phyloP scores from a whole-genome alignment of 1,140 invertebrate genomes.

The Ostrea denselamellosa region DNA sequence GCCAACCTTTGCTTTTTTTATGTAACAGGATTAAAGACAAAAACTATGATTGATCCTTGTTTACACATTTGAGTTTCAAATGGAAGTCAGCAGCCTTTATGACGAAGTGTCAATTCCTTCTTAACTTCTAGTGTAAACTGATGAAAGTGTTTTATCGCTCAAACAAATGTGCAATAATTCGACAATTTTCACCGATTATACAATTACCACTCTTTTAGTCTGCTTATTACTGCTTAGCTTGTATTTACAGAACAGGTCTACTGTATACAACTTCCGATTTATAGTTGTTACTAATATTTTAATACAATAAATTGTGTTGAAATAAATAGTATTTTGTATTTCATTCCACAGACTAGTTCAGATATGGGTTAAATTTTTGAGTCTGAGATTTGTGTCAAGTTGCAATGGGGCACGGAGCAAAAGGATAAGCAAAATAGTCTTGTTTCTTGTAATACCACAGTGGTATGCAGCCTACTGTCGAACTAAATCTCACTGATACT shows the following conservation, averaged over 20 bases:
- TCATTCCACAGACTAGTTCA: no score
- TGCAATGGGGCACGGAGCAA: no score
- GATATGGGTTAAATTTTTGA: no score
- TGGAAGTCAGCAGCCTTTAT: not conserved
- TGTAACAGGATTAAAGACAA: not conserved
- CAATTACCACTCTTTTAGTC: not conserved
- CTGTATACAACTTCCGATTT: not conserved
- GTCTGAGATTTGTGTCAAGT: no score
- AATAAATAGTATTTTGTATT: not conserved
- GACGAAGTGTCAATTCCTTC: no score
- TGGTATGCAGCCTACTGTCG: no score
- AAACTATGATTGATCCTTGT: not conserved
- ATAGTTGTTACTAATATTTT: slow-evolving; percentile 34
- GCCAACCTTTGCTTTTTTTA: not conserved
- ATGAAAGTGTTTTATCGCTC: not conserved
- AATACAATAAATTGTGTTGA: slow-evolving; percentile 21
- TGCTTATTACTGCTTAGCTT: slow-evolving; percentile 14
- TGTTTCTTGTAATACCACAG: no score
- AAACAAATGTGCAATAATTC: slow-evolving; percentile 25
- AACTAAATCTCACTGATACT: no score
- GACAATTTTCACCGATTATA: slow-evolving; percentile 15
- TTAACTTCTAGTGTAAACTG: not conserved
- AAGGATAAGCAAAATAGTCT: no score
- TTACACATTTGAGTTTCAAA: not conserved
- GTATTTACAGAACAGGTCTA: not conserved